Percentiles rank a stretch among this genome's conserved stretches.
These are phyloP conservation scores for Drosophila nasuta DNA, from an alignment of 1,140 invertebrate species.

Conservation along the genomic window DNA sequence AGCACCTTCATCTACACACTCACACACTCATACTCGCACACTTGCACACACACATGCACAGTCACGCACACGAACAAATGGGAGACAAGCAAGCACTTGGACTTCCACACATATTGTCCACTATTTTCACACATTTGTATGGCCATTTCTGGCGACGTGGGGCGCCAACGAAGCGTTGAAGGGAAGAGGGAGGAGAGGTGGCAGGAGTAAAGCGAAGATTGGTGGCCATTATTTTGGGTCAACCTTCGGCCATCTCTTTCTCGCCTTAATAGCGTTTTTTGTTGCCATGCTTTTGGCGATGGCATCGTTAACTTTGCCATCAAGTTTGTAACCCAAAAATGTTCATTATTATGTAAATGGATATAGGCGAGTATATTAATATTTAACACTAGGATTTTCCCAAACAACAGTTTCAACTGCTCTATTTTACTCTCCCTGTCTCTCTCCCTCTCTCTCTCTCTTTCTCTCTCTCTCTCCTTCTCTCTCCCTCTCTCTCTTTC, in stretches of 20 bases:
- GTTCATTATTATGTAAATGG: slow-evolving; percentile 53
- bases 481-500: background rate
- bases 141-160: slow-evolving; percentile 38
- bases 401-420: background rate
- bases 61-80: slow-evolving; percentile 46
- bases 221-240: slow-evolving; percentile 64
- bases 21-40: slow-evolving; percentile 21
- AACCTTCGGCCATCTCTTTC: slow-evolving; percentile 52
- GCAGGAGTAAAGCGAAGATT: slow-evolving; percentile 36
- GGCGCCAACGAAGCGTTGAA: background rate
- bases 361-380: slow-evolving; percentile 40
- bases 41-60: slow-evolving; percentile 8
- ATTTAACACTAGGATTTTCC: slow-evolving; percentile 26
- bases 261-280: slow-evolving; percentile 21
- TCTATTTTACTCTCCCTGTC: no score
- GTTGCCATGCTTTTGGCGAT: slow-evolving; percentile 8
- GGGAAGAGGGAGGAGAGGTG: background rate
- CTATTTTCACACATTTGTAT: slow-evolving; percentile 78
- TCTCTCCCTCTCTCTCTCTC: background rate
- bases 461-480: background rate
- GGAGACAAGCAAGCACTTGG: slow-evolving; percentile 51
- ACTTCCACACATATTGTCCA: slow-evolving; percentile 68
- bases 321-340: slow-evolving; percentile 42
- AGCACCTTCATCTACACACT: slow-evolving; percentile 49
- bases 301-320: slow-evolving; percentile 48